Evolutionary conservation across 1,140 invertebrate genomes (phyloP).

Genomic region (Aricia agestis): DNA sequence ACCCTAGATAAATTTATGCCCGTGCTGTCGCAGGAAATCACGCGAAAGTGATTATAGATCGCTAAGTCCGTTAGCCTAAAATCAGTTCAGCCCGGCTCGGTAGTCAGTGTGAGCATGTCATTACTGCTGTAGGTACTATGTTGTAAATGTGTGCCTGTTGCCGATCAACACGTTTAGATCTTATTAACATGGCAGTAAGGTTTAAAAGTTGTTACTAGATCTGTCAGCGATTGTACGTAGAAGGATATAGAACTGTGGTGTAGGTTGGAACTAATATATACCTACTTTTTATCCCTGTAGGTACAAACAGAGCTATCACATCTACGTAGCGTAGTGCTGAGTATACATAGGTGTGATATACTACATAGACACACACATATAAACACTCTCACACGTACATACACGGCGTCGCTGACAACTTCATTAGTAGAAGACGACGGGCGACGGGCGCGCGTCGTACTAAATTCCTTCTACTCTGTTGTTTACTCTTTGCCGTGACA

Average conservation of each 20-base stretch:
- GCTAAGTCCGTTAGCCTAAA: slow-evolving; percentile 58
- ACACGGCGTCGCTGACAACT: slow-evolving; percentile 37
- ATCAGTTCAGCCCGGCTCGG: slow-evolving; percentile 7
- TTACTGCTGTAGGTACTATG: slow-evolving; percentile 17
- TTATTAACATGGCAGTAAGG: no score
- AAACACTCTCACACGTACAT: not conserved
- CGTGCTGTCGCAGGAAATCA: slow-evolving; percentile 60
- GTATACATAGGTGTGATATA: slow-evolving; percentile 9
- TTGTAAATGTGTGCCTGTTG: slow-evolving; percentile 16
- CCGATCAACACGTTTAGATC: slow-evolving; percentile 14
- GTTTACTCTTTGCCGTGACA: slow-evolving; percentile 40
- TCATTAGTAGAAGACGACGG: slow-evolving; percentile 63
- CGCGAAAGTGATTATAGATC: slow-evolving; percentile 66
- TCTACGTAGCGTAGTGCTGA: no score
- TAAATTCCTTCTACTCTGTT: slow-evolving; percentile 35
- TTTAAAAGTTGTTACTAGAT: no score
- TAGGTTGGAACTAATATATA: no score
- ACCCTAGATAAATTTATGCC: slow-evolving; percentile 43
- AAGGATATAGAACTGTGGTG: no score
- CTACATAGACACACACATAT: not conserved
- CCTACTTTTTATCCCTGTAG: no score
- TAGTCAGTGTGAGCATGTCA: slow-evolving; percentile 30
- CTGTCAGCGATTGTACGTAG: no score
- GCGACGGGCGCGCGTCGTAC: slow-evolving; percentile 34
- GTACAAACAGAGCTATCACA: no score